These are phyloP conservation scores for Epiblema foenella DNA, from an alignment of 2,888 invertebrate species.

Conservation along the genomic window DNA sequence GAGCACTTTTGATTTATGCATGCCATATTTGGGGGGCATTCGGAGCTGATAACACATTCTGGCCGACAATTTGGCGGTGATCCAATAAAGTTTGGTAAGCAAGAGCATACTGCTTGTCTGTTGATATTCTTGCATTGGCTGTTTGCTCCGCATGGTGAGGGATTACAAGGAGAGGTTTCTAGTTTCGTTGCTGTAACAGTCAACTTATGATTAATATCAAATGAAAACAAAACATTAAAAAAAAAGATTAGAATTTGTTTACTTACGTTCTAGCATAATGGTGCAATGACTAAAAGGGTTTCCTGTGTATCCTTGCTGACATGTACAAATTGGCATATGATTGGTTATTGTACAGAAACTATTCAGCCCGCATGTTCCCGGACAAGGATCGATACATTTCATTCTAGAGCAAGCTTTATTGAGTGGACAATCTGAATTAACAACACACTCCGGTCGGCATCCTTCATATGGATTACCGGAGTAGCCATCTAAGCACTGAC, in stretches of 20 bases:
- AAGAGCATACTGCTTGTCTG: conserved; percentile 89
- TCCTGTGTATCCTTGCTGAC: conserved; percentile 87
- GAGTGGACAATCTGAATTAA: conserved; percentile 90
- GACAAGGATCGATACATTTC: conserved; percentile 91
- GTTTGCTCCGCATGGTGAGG: conserved; percentile 90
- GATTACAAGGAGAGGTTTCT: conserved; percentile 70
- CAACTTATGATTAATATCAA: conserved; percentile 4
- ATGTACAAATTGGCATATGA: conserved; percentile 89
- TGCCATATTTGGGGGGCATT: conserved; percentile 87
- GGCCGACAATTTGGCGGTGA: conserved; percentile 89
- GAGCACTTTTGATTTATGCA: conserved; percentile 89
- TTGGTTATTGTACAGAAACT: conserved; percentile 90
- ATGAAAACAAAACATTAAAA: neutral
- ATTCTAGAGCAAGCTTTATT: conserved; percentile 89
- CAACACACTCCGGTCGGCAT: conserved; percentile 90
- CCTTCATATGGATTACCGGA: conserved; percentile 92
- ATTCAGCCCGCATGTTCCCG: conserved; percentile 90
- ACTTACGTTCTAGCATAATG: conserved; percentile 78
- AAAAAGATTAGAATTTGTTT: conserved; percentile 21
- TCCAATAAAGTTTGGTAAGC: conserved; percentile 87
- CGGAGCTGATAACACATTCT: conserved; percentile 89
- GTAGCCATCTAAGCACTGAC: conserved; percentile 87
- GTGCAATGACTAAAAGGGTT: conserved; percentile 87
- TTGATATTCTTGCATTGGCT: conserved; percentile 90
- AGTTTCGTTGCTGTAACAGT: conserved; percentile 59